These are phyloP conservation scores for Malthinus seriepunctatus DNA, from an alignment of 2,888 invertebrate genomes.

Conservation along the genomic window DNA sequence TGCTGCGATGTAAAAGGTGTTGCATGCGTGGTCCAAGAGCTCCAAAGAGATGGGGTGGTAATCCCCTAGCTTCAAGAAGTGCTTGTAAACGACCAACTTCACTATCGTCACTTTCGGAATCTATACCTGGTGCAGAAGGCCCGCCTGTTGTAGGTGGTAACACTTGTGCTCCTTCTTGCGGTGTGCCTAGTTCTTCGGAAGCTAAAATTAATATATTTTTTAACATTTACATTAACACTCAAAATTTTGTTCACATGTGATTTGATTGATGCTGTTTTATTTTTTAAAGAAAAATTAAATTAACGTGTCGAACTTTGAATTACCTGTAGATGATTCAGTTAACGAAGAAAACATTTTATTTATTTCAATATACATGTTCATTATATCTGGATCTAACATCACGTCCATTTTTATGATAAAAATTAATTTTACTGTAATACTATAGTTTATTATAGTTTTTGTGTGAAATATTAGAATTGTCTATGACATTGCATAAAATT, in stretches of 20 bases:
- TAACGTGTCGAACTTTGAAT: no score
- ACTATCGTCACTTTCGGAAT: constrained; percentile 86
- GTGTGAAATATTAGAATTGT: no score
- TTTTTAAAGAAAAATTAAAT: no score
- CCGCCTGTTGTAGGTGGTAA: constrained; percentile 47
- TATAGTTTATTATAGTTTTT: no score
- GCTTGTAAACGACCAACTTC: constrained; percentile 96
- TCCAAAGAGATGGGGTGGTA: constrained; percentile 96
- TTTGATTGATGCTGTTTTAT: no score
- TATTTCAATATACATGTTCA: no score
- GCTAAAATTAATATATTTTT: constrained; percentile 37
- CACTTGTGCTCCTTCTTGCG: constrained; percentile 52
- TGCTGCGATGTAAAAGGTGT: constrained; percentile 90
- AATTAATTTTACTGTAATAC: no score
- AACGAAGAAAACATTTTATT: no score
- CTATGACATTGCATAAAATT: no score
- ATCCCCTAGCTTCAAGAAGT: constrained; percentile 88
- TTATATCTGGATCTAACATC: no score
- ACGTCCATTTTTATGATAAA: no score
- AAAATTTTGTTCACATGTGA: neutral
- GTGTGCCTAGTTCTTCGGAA: constrained; percentile 52
- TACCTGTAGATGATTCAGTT: no score
- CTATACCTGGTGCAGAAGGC: constrained; percentile 55
- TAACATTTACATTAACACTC: neutral
- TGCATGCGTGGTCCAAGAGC: constrained; percentile 97